Evolutionary conservation across 2,113 vertebrate species (phyloP), one percentile per base, ranked within the genome.

Genomic region (Colistium nudipinnis): DNA sequence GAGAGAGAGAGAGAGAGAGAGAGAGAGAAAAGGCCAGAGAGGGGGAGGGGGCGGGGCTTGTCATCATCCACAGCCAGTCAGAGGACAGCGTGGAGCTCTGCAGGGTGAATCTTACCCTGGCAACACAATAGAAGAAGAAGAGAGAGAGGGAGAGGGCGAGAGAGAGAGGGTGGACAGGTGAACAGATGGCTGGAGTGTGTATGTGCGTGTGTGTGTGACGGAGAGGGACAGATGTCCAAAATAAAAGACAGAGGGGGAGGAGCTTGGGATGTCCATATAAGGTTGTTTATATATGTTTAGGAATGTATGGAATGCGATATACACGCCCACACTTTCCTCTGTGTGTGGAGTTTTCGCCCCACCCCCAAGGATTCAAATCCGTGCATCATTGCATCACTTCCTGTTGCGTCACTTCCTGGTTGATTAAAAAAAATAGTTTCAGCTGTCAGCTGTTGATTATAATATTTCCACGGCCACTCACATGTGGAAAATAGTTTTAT

Each of bases 101-200:
- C 85, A 77, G 90, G 91, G 85, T 70, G 83, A 90, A 88, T 90
- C 89, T 85, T 92, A 86, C 90, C 90, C 87, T 93, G 91, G 90
- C 88, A 92, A 91, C 90, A 93, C 87, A 87, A 87, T 88, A 78
- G 85, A 85, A 82, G 35, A 67, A 14, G 47, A 55, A 49, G 70
- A 80, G 73, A 76, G 45, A 35, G 47, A n/a, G 45, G 38, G 70
- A 16, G 55, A 51, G 38, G 19, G 33, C 20, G 57, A n/a, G 75
- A 48, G 44, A 70, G 81, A 84, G 5, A 13, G 52, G 53, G 76
- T 22, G 91, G 82, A 91, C 89, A 90, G 92, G 89, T 91, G 89
- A 88, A 91, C 91, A 91, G 89, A 92, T 90, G 89, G 89, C 82
- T 75, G 81, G 81, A 85, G 72, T 62, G 62, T 19, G 43, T 43